These are phyloP conservation scores for Okapia johnstoni DNA, from an alignment of 2,113 vertebrate genomes.

Conservation along the genomic window DNA sequence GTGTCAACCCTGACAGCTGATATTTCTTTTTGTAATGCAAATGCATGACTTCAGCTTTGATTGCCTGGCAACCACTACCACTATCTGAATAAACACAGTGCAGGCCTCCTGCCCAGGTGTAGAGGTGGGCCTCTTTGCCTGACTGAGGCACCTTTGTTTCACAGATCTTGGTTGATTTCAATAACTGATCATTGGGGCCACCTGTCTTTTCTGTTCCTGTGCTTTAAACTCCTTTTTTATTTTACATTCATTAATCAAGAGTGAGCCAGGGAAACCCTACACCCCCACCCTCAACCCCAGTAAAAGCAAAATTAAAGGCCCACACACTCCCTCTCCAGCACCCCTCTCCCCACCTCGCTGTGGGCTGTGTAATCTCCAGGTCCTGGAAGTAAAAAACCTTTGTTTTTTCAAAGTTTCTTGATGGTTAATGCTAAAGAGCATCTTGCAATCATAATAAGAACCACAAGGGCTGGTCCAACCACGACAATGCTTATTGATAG, in stretches of 20 bases:
- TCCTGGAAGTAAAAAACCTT: neutral
- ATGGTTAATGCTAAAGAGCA: neutral
- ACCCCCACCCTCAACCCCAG: neutral
- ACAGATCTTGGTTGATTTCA: neutral
- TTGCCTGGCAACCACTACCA: neutral
- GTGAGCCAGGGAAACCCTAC: neutral
- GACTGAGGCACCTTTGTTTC: neutral
- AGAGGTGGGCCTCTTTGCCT: neutral
- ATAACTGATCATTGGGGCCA: neutral
- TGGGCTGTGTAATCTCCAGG: neutral
- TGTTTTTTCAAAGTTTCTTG: neutral
- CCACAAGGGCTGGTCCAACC: neutral
- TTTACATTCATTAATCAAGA: neutral
- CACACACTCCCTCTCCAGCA: neutral
- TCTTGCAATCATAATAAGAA: neutral
- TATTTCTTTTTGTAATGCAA: neutral
- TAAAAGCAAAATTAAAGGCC: neutral
- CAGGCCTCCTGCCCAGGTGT: neutral
- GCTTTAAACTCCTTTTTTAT: neutral
- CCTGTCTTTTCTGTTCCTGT: neutral
- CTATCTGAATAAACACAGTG: neutral
- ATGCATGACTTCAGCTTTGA: neutral
- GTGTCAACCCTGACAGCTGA: neutral
- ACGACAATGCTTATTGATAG: neutral
- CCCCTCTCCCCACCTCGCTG: neutral